Conservation (phyloP, 2,797 vertebrate species). For the Orientallactaga sibirica region DNA sequence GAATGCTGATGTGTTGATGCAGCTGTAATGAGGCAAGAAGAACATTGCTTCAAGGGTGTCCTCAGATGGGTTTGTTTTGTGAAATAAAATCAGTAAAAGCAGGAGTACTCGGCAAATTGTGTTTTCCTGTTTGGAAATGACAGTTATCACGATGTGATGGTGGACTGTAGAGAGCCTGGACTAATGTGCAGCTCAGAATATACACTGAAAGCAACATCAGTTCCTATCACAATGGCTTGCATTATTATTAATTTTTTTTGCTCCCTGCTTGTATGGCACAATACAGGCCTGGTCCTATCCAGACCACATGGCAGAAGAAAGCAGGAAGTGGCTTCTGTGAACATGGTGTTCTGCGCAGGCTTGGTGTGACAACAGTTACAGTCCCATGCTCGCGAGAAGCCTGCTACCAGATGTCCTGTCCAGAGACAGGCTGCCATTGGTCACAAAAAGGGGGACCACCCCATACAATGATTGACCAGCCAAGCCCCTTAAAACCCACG, state of each 20-base stretch:
- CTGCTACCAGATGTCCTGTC: too few relatives aligned
- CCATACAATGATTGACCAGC: too few relatives aligned
- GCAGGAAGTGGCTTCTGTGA: too few relatives aligned
- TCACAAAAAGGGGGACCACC: too few relatives aligned
- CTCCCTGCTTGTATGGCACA: neutral
- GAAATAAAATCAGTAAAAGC: slow-evolving; percentile 62
- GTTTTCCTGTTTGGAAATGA: slow-evolving; percentile 49
- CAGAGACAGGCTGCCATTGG: too few relatives aligned
- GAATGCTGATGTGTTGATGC: slow-evolving; percentile 56
- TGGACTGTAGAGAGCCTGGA: neutral
- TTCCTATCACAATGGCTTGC: neutral
- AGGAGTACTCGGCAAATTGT: neutral
- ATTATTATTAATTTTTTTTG: neutral
- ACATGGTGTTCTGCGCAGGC: too few relatives aligned
- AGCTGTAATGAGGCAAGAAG: slow-evolving; percentile 75
- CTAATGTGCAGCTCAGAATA: neutral
- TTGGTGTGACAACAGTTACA: too few relatives aligned
- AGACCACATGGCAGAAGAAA: too few relatives aligned
- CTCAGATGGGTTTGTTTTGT: slow-evolving; percentile 69
- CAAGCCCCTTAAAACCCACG: too few relatives aligned
- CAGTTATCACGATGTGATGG: neutral
- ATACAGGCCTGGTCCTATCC: too few relatives aligned
- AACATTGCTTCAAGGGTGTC: slow-evolving; percentile 66
- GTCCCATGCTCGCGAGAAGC: too few relatives aligned
- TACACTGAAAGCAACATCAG: neutral